Conservation (phyloP, 1,140 invertebrate genomes). For the Triops cancriformis region DNA sequence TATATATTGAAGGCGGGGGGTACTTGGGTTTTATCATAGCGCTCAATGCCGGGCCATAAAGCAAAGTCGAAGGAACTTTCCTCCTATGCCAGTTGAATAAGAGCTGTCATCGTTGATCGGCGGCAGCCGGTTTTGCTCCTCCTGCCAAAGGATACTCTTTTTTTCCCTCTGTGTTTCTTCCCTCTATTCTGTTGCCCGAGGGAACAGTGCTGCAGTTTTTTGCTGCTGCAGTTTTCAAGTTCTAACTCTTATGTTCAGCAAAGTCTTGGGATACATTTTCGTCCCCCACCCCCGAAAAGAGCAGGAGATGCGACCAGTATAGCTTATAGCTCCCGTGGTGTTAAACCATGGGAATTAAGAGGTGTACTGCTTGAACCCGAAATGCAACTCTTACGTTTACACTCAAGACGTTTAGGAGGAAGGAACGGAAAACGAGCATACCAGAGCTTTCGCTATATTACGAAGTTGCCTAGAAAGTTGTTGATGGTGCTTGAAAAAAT, state of each 20-base stretch:
- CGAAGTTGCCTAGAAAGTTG: too few species aligned
- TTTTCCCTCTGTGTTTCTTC: background rate
- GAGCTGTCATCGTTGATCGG: constrained; percentile 7
- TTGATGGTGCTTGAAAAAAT: too few species aligned
- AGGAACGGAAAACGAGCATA: too few species aligned
- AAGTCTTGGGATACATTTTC: background rate
- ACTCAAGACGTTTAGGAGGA: too few species aligned
- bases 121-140: background rate
- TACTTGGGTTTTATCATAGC: constrained; percentile 6
- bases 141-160: background rate
- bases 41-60: constrained; percentile 9
- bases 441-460: too few species aligned
- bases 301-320: background rate
- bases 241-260: background rate
- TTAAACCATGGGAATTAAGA: background rate
- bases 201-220: background rate
- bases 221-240: background rate
- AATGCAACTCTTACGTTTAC: background rate
- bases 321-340: background rate
- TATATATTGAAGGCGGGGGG: background rate
- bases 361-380: background rate
- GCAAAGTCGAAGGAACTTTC: constrained; percentile 5
- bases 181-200: background rate
- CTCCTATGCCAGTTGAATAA: background rate
- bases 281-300: background rate